Conservation (phyloP, 1,140 invertebrate species). For the Pantala flavescens region DNA sequence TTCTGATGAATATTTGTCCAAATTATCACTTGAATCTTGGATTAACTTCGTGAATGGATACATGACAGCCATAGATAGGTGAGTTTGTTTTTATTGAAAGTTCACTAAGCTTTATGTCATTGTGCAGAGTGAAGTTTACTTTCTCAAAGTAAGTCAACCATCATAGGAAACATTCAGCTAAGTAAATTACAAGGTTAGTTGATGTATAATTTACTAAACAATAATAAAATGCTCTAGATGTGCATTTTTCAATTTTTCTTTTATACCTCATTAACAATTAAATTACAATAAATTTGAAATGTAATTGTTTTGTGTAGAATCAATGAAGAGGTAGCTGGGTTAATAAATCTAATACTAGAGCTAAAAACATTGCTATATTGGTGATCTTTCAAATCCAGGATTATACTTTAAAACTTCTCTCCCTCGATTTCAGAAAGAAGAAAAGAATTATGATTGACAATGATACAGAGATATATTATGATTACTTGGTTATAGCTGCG, state of each 20-base stretch:
- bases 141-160: neutral
- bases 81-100: too few relatives aligned
- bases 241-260: too few relatives aligned
- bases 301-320: too few relatives aligned
- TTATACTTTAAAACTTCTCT: conserved; percentile 15
- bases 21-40: conserved; percentile 38
- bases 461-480: conserved; percentile 42
- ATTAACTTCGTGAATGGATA: conserved; percentile 43
- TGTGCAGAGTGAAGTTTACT: neutral
- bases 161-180: too few relatives aligned
- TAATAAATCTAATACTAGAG: too few relatives aligned
- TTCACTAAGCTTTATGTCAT: neutral
- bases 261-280: too few relatives aligned
- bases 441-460: conserved; percentile 44
- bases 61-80: conserved; percentile 45
- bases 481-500: conserved; percentile 47
- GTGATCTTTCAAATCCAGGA: neutral
- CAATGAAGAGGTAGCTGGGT: too few relatives aligned
- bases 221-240: too few relatives aligned
- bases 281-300: too few relatives aligned
- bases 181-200: too few relatives aligned
- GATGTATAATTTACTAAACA: too few relatives aligned
- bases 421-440: conserved; percentile 34
- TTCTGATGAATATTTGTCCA: conserved; percentile 38
- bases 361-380: too few relatives aligned